These are phyloP conservation scores for Pachycephus smyrnensis DNA, from an alignment of 2,888 invertebrate species.

Conservation along the genomic window DNA sequence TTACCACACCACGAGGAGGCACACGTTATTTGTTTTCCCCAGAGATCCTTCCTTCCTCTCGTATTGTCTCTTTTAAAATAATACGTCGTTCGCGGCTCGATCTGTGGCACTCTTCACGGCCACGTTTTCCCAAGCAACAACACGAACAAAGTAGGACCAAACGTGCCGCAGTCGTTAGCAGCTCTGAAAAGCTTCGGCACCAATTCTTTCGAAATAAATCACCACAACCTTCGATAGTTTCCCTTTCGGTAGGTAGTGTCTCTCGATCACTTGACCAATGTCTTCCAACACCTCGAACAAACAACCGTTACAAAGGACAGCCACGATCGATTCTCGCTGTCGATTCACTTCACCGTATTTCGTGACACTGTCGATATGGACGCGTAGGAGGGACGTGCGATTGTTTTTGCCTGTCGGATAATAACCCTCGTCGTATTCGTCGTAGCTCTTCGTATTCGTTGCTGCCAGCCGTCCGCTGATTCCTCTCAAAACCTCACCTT, in stretches of 20 bases:
- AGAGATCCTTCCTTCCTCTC: neutral
- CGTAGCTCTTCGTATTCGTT: neutral
- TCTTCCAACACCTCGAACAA: neutral
- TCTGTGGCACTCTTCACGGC: neutral
- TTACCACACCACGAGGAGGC: slow-evolving; percentile 32
- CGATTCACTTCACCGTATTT: neutral
- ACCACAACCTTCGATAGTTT: neutral
- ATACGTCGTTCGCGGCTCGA: neutral
- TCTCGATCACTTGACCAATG: neutral
- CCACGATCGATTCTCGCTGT: neutral
- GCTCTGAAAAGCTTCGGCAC: neutral
- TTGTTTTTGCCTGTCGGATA: neutral
- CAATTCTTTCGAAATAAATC: neutral
- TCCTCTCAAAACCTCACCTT: neutral
- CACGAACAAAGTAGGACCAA: neutral
- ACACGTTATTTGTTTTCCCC: neutral
- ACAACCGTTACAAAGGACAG: neutral
- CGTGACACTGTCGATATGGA: neutral
- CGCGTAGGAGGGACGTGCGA: neutral
- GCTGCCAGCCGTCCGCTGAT: neutral
- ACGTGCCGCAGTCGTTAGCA: neutral
- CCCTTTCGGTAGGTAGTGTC: neutral
- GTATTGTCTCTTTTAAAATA: neutral
- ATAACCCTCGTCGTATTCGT: neutral
- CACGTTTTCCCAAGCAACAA: neutral